Base-by-base conservation (phyloP, 1,140 invertebrate species). In the Kradibia gibbosae region DNA sequence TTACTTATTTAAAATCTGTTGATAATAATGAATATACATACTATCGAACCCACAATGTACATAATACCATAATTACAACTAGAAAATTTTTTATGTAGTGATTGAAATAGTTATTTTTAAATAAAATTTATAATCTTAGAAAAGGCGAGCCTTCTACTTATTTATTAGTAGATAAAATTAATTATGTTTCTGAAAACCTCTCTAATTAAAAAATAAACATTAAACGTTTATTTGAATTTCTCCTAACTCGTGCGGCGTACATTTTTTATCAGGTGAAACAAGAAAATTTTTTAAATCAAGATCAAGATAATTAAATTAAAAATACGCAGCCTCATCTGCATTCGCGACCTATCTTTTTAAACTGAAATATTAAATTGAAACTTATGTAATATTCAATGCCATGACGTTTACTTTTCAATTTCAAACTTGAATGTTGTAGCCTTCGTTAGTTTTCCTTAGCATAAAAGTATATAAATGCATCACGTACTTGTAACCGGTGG, bases 361-460 rank as follows among this genome's bases (percentile, higher is more conserved):
- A 72, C 36, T 79, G 48, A 57, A 72, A 79, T 79, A 79, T 71
- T 50, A 71, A 25, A 71, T 79, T 72, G 62, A 57, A 72, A 72
- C 77, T 79, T 57, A 72, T 71, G 77, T 57, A 79, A 79, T 72
- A 79, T 79, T 79, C 77, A 79, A 57, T 34, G 77, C 28, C 31
- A 20, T 34, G 77, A 79, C 77, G 77, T 79, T 79, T 79, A 62
- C 77, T 36, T 72, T 72, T 72, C 48, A 79, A 79, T 79, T 50
- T 45, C 36, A 11, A 0, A 20, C 74, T 50, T 8, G 17, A 17
- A 39, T 57, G 65, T 39, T 36, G 67, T 36, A 45, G 25, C n/a
- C 34, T 39, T 65, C 57, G 75, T 65, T 48, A 77, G 60, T 31
- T 77, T 48, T 77, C 31, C 22, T 42, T 34, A 55, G 34, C 7